These are phyloP conservation scores for Macaria liturata DNA, from an alignment of 2,888 invertebrate genomes.

Conservation along the genomic window DNA sequence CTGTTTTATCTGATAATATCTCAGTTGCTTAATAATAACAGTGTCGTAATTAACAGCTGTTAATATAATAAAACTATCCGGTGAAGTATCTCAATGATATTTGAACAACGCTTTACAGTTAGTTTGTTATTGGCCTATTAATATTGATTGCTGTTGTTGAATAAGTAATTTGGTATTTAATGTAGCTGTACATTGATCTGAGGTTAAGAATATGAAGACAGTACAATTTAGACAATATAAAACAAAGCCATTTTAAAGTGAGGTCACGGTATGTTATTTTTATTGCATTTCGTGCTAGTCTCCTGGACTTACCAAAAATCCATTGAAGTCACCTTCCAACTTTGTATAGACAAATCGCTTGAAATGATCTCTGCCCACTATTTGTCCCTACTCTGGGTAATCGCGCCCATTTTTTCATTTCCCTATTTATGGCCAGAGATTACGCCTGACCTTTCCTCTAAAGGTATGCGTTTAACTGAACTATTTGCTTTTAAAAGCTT, in stretches of 20 bases:
- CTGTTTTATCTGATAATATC: slow-evolving; percentile 46
- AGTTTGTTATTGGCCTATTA: slow-evolving; percentile 8
- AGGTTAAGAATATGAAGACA: too few relatives aligned
- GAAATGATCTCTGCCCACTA: too few relatives aligned
- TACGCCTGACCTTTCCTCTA: slow-evolving; percentile 24
- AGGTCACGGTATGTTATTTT: too few relatives aligned
- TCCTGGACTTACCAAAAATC: too few relatives aligned
- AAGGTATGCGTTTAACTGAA: slow-evolving; percentile 24
- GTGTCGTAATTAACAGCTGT: slow-evolving; percentile 24
- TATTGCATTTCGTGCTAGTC: too few relatives aligned
- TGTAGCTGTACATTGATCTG: too few relatives aligned
- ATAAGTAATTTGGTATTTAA: background rate
- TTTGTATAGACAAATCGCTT: too few relatives aligned
- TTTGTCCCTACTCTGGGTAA: slow-evolving; percentile 1
- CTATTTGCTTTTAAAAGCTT: slow-evolving; percentile 11
- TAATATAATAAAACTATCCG: slow-evolving; percentile 5
- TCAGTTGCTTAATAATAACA: slow-evolving; percentile 20
- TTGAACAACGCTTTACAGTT: slow-evolving; percentile 12
- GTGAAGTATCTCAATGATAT: slow-evolving; percentile 15
- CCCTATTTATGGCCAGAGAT: slow-evolving; percentile 20
- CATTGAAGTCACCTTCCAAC: too few relatives aligned
- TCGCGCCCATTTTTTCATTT: slow-evolving; percentile 10
- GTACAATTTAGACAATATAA: too few relatives aligned
- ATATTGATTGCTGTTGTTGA: background rate
- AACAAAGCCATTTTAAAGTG: too few relatives aligned